phyloP scores from a whole-genome alignment of 2,113 vertebrate genomes.

The Heptranchias perlo region DNA sequence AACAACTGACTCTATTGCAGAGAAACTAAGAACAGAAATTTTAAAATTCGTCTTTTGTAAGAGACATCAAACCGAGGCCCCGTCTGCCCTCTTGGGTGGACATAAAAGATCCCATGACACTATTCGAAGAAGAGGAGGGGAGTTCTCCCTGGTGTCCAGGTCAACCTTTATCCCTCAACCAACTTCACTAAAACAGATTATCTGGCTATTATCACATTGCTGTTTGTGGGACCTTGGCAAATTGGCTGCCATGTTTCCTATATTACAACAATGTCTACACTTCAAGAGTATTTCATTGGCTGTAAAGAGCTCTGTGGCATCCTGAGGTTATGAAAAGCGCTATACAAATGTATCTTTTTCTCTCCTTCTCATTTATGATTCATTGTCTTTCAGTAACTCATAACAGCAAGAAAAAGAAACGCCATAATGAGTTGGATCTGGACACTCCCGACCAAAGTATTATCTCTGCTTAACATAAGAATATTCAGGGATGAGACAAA shows the following conservation, averaged over 20 bases:
- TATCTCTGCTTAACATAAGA: background rate
- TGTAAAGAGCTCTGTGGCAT: background rate
- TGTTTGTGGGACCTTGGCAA: background rate
- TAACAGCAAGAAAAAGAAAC: background rate
- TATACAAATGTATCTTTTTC: background rate
- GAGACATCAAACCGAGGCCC: background rate
- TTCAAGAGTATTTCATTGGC: background rate
- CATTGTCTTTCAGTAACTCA: background rate
- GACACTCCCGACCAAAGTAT: background rate
- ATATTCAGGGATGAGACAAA: background rate
- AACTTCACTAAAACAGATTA: background rate
- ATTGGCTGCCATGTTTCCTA: background rate
- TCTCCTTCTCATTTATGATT: background rate
- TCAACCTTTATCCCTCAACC: background rate
- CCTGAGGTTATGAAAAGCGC: background rate
- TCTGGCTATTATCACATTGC: background rate
- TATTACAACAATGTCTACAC: background rate
- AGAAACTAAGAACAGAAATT: background rate
- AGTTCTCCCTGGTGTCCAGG: background rate
- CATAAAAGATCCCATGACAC: background rate
- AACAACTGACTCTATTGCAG: background rate
- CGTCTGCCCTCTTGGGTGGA: background rate
- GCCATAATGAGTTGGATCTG: background rate
- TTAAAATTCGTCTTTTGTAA: background rate
- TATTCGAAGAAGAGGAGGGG: background rate